phyloP scores from a whole-genome alignment of 30 jellyfish, hydroid and myxozoan species.

The Hydra vulgaris region DNA sequence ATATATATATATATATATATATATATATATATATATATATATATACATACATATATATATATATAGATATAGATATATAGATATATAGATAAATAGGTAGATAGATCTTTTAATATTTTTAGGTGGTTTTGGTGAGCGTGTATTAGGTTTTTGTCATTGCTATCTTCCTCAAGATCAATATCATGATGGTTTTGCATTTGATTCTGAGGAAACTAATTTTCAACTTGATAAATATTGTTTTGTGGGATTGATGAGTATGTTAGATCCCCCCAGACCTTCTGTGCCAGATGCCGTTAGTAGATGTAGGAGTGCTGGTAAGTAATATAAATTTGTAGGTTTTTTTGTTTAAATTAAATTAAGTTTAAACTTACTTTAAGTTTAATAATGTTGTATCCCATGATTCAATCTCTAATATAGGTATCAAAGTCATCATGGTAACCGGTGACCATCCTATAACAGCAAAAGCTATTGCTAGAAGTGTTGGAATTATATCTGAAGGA shows the following conservation, averaged over 20 bases:
- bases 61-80: too few species aligned
- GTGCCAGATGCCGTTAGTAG: constrained; percentile 98
- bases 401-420: too few species aligned
- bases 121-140: constrained; percentile 99
- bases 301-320: constrained; percentile 96
- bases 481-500: constrained; percentile 96
- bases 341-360: too few species aligned
- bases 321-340: too few species aligned
- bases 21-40: too few species aligned
- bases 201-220: constrained; percentile 56
- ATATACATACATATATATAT: too few species aligned
- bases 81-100: too few species aligned
- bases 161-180: constrained; percentile 69
- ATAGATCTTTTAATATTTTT: too few species aligned
- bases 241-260: constrained; percentile 96
- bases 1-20: too few species aligned
- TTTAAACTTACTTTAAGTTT: too few species aligned
- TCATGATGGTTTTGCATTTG: constrained; percentile 72
- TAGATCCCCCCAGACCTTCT: constrained; percentile 99
- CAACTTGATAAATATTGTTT: constrained; percentile 81
- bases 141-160: constrained; percentile 84
- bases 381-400: too few species aligned
- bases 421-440: constrained; percentile 97
- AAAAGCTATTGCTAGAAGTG: constrained; percentile 98
- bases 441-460: constrained; percentile 99